Base-by-base conservation (phyloP, 1,140 invertebrate genomes). In the Zaprionus nigranus region DNA sequence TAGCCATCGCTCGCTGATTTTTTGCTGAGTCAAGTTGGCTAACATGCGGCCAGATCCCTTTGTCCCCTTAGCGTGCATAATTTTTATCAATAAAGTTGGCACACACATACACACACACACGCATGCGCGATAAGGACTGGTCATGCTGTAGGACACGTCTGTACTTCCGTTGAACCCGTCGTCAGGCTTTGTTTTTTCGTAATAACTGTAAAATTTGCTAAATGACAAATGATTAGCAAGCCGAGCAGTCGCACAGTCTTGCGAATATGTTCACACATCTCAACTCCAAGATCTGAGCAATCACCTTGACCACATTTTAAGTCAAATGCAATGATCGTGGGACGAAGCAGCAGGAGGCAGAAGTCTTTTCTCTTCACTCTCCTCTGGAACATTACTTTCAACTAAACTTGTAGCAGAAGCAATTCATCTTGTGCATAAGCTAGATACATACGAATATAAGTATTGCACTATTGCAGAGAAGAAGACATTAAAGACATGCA, bases 1-100 rank as follows among this genome's bases (percentile, higher is more conserved):
- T 73, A 73, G 70, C 22, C 22, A 9, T 58, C 58, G 58, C 68
- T 77, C 43, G 70, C 15, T 60, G 30, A 74, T 79, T 83, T 87
- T 87, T 15, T 87, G 83, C 83, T 87, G 83, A 87, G 83, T 87
- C 83, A 87, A 87, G 84, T 87, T 83, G 84, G 75, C 80, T 79
- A 84, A 84, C 82, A 80, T 60, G 38, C 49, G 43, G 49, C 53
- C 38, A 58, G 54, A 64, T 66, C 54, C 67, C 56, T 68, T 81
- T 87, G 84, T 88, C 43, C 46, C 36, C 40, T 59, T 59, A 72
- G 83, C 83, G 84, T 87, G 73, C 83, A 87, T 87, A 87, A 87
- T 87, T 88, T 88, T 87, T 88, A 87, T 87, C 84, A 79, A 88
- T 82, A 85, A 86, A 82, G 73, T 64, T 54, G 56, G 17, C 68